Evolutionary conservation across 2,797 vertebrate species (phyloP).

Genomic region (Chrosomus eos): DNA sequence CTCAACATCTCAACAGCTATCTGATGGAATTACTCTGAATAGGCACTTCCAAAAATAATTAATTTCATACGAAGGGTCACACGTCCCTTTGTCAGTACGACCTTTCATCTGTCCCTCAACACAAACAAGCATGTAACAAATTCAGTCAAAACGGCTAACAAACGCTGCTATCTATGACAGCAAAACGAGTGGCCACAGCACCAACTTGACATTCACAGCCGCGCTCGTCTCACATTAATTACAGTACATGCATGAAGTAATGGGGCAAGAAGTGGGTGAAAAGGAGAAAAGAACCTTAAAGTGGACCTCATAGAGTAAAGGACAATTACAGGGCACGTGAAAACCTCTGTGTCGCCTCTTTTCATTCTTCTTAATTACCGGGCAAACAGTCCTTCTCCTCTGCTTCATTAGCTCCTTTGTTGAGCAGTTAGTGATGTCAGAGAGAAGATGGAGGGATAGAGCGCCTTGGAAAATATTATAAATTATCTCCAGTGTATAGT

Average conservation of each 20-base stretch:
- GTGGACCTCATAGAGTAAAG: slow-evolving; percentile 61
- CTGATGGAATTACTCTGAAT: slow-evolving; percentile 21
- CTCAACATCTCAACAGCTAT: slow-evolving; percentile 8
- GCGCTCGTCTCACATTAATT: slow-evolving; percentile 35
- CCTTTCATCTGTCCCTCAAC: slow-evolving; percentile 37
- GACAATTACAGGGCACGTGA: slow-evolving; percentile 75
- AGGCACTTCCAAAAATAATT: slow-evolving; percentile 19
- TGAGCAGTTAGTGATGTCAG: slow-evolving; percentile 78
- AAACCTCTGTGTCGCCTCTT: slow-evolving; percentile 74
- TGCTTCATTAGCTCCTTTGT: slow-evolving; percentile 83
- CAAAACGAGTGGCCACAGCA: not conserved
- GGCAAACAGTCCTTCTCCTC: slow-evolving; percentile 74
- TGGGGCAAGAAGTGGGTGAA: slow-evolving; percentile 16
- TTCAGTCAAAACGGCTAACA: not conserved
- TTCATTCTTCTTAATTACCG: slow-evolving; percentile 84
- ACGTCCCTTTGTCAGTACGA: slow-evolving; percentile 37
- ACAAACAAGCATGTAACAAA: slow-evolving; percentile 37
- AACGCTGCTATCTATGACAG: not conserved
- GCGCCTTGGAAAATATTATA: slow-evolving; percentile 62
- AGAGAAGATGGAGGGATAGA: slow-evolving; percentile 77
- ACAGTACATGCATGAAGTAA: slow-evolving; percentile 41
- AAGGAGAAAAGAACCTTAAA: slow-evolving; percentile 60
- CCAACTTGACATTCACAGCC: not conserved
- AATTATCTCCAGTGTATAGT: slow-evolving; percentile 53
- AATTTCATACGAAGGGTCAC: slow-evolving; percentile 24